Percentiles rank a stretch among this genome's conserved stretches.
Evolutionary conservation across 2,888 invertebrate species (phyloP).

Genomic region (Epicampocera succincta): DNA sequence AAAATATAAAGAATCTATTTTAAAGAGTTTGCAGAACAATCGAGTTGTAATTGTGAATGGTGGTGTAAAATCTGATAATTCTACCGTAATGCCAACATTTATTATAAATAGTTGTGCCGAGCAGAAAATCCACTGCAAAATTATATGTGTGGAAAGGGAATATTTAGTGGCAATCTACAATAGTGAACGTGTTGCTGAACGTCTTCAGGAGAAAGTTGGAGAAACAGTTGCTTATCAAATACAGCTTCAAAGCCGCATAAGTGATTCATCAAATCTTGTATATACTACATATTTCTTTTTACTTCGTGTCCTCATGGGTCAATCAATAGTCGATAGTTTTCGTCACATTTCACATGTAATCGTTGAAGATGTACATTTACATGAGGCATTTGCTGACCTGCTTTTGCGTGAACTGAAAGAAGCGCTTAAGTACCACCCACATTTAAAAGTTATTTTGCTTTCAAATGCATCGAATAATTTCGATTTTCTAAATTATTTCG

Average conservation of each 20-base stretch:
- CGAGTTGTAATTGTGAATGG: constrained; percentile 93
- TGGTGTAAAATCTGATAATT: constrained; percentile 94
- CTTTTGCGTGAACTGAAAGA: constrained; percentile 91
- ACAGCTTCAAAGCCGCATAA: constrained; percentile 73
- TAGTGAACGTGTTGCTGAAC: constrained; percentile 89
- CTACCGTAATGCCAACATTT: constrained; percentile 95
- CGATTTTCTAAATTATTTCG: constrained; percentile 72
- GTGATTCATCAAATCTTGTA: constrained; percentile 73
- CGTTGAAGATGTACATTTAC: constrained; percentile 96
- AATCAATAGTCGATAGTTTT: constrained; percentile 82
- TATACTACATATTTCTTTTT: constrained; percentile 75
- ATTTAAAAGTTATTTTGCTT: constrained; percentile 92
- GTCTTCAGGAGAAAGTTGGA: constrained; percentile 86
- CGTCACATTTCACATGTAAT: constrained; percentile 87
- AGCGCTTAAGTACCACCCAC: constrained; percentile 85
- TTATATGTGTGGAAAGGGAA: constrained; percentile 95
- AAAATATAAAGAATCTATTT: constrained; percentile 56
- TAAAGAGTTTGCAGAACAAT: constrained; percentile 79
- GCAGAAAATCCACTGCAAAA: constrained; percentile 86
- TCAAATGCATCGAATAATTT: constrained; percentile 84
- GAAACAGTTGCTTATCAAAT: constrained; percentile 85
- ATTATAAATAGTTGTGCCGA: constrained; percentile 89
- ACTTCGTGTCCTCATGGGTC: constrained; percentile 92
- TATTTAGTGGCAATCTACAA: constrained; percentile 93
- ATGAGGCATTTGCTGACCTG: constrained; percentile 95